phyloP scores from a whole-genome alignment of 2,888 invertebrate genomes.

The Aleiodes leptofemur region DNA sequence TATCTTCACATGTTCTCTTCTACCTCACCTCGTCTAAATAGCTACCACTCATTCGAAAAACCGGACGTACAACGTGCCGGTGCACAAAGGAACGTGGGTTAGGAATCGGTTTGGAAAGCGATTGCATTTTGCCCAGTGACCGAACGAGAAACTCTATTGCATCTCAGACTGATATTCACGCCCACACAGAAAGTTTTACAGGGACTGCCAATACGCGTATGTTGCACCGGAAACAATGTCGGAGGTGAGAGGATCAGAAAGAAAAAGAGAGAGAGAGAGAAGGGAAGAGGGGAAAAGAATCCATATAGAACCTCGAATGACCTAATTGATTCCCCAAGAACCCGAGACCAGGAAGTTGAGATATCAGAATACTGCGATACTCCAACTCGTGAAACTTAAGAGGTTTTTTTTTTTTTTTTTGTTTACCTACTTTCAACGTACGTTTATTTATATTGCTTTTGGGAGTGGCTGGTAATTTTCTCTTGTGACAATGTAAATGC shows the following conservation, averaged over 20 bases:
- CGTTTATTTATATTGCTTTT: constrained; percentile 7
- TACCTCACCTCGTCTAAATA: constrained; percentile 1
- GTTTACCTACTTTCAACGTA: no score
- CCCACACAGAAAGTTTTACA: constrained; percentile 30
- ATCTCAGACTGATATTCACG: constrained; percentile 40
- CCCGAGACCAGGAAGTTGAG: constrained; percentile 30
- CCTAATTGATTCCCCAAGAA: constrained; percentile 36
- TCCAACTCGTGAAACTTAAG: constrained; percentile 20
- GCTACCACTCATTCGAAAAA: constrained; percentile 48
- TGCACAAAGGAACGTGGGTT: constrained; percentile 63
- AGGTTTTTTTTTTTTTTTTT: background rate
- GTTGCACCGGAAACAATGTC: constrained; percentile 16
- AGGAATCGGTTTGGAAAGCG: constrained; percentile 39
- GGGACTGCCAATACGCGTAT: constrained; percentile 11
- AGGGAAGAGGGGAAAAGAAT: no score
- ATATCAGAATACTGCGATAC: background rate
- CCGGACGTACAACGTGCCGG: constrained; percentile 53
- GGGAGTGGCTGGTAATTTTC: constrained; percentile 22
- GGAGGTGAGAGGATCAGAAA: background rate
- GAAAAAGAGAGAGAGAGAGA: background rate
- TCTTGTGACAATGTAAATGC: constrained; percentile 15
- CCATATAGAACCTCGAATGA: constrained; percentile 20
- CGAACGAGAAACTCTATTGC: constrained; percentile 39
- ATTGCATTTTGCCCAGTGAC: constrained; percentile 35
- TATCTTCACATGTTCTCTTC: background rate